Evolutionary conservation across 2,113 vertebrate species (phyloP), one percentile per base, ranked within the genome.

Genomic region (Dicaeum eximium): DNA sequence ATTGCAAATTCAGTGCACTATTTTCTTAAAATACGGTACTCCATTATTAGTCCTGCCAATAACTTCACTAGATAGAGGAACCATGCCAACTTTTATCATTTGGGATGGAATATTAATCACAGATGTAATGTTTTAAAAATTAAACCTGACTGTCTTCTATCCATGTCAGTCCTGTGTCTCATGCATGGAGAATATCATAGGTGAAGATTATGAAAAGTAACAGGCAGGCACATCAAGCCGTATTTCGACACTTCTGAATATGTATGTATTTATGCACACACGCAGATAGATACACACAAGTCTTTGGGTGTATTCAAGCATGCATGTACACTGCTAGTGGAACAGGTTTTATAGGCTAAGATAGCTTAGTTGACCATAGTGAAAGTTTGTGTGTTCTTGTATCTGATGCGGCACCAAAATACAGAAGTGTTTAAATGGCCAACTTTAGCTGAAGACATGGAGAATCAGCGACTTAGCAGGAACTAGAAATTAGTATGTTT

Each of bases 321-420:
- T 35, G 27, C 2, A 0, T 37, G 16, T 31, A 13, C 15, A 21
- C 83, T 81, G 87, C 91, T 96, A 84, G 73, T 92, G 91, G 92
- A 86, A 88, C 60, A 93, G 80, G 85, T 97, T 98, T 97, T 97
- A 96, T 92, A 33, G 23, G 16, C n/a, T 66, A 42, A 51, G 16
- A 45, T 4, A 62, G 7, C 11, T 71, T 71, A 35, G 48, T 2
- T 75, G 44, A 42, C 6, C 9, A 2, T 1, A 71, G 21, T 40
- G 38, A 53, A 93, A 85, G 2, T 57, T 44, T 54, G 3, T n/a
- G 21, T 31, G 24, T 56, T 79, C 61, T 72, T 79, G 40, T 7
- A 75, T 37, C 9, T 7, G 3, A 27, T 44, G 21, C 24, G 28
- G 24, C 28, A 31, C 11, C 19, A 72, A 53, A 56, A 45, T 5